These are phyloP conservation scores for Charadrius vociferus DNA, from an alignment of 2,113 vertebrate species.

Conservation along the genomic window DNA sequence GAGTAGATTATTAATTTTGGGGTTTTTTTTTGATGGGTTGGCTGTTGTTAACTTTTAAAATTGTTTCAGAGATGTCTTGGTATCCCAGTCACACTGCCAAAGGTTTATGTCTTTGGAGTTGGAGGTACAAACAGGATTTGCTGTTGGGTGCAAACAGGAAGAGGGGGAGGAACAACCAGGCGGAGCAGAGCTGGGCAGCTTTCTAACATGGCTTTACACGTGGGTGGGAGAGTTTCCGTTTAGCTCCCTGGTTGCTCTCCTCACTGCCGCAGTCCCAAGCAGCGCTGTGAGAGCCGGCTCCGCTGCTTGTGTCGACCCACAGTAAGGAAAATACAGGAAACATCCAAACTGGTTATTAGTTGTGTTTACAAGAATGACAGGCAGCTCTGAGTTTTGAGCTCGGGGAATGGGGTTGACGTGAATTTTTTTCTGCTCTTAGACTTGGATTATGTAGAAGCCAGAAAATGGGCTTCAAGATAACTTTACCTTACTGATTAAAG, in stretches of 20 bases:
- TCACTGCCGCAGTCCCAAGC: neutral
- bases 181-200: neutral
- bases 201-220: accelerated
- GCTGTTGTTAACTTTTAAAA: neutral
- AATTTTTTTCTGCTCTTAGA: neutral
- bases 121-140: neutral
- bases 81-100: neutral
- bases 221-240: accelerated
- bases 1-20: neutral
- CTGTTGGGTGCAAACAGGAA: neutral
- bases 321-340: neutral
- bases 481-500: neutral
- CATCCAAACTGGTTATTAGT: neutral
- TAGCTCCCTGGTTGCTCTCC: neutral
- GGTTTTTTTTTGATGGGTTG: neutral
- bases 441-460: neutral
- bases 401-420: neutral
- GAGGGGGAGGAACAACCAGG: neutral
- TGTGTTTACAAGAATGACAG: neutral
- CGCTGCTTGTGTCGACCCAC: neutral
- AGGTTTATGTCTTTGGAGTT: neutral
- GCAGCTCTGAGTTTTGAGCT: neutral
- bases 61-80: neutral
- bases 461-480: neutral
- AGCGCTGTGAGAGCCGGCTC: neutral